Percentiles rank a stretch among this genome's conserved stretches.
phyloP scores from a whole-genome alignment of 2,888 invertebrate genomes.

The Elmis aenea region DNA sequence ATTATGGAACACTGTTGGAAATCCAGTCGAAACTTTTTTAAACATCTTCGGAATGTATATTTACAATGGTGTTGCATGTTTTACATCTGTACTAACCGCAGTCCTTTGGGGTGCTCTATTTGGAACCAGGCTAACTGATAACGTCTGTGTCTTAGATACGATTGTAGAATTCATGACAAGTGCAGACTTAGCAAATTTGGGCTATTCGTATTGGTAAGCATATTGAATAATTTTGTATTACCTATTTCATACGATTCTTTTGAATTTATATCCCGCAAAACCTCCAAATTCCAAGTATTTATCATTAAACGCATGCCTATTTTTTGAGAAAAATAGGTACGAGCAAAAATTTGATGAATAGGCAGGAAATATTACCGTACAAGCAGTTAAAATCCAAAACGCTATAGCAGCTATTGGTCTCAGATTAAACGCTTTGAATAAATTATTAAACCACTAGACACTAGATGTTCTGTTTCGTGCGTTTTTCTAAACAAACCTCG shows the following conservation, averaged over 20 bases:
- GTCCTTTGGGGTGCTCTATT: slow-evolving; percentile 45
- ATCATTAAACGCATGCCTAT: too few relatives aligned
- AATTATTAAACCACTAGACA: too few relatives aligned
- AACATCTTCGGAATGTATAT: slow-evolving; percentile 57
- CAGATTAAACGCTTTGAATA: too few relatives aligned
- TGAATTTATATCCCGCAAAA: slow-evolving; percentile 17
- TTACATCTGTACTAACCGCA: slow-evolving; percentile 34
- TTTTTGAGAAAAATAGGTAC: too few relatives aligned
- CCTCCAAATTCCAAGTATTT: too few relatives aligned
- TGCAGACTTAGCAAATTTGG: slow-evolving; percentile 38
- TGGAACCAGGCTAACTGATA: slow-evolving; percentile 34
- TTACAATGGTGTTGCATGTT: slow-evolving; percentile 53
- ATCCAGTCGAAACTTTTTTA: slow-evolving; percentile 55
- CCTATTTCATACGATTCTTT: slow-evolving; percentile 20
- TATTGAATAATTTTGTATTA: slow-evolving; percentile 2
- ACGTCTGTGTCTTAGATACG: slow-evolving; percentile 44
- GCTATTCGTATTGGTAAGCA: slow-evolving; percentile 48
- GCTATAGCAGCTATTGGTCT: too few relatives aligned
- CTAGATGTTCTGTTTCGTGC: too few relatives aligned
- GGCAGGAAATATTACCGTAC: too few relatives aligned
- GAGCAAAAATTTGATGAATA: too few relatives aligned
- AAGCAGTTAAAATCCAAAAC: too few relatives aligned
- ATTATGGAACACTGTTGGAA: slow-evolving; percentile 54
- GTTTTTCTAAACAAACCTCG: too few relatives aligned
- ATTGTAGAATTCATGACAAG: slow-evolving; percentile 34